Percentiles rank a stretch among this genome's conserved stretches.
Evolutionary conservation across 2,888 invertebrate genomes (phyloP).

Genomic region (Xestia c-nigrum): DNA sequence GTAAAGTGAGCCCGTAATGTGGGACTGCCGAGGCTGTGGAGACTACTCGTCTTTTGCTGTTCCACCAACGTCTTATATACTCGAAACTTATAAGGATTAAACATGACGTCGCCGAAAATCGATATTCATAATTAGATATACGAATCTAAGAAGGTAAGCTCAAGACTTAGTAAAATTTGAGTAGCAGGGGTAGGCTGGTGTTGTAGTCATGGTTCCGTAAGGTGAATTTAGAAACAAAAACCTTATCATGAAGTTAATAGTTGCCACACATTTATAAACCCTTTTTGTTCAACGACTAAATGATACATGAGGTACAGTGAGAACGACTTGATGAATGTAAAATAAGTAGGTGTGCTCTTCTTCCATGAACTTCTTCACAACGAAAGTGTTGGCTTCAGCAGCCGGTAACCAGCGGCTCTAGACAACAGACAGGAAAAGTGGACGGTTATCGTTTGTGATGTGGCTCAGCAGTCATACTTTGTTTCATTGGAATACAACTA

Average conservation of each 20-base stretch:
- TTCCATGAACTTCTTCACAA: neutral
- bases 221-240: neutral
- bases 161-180: slow-evolving; percentile 71
- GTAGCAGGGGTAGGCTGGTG: slow-evolving; percentile 40
- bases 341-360: neutral
- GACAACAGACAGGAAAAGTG: neutral
- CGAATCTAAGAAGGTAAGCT: slow-evolving; percentile 84
- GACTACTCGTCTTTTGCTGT: slow-evolving; percentile 82
- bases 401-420: neutral
- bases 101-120: slow-evolving; percentile 82
- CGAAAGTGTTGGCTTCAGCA: neutral
- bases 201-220: slow-evolving; percentile 38
- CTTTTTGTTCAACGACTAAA: neutral
- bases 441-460: neutral
- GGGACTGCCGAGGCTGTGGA: slow-evolving; percentile 84
- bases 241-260: neutral
- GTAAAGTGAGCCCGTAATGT: slow-evolving; percentile 80
- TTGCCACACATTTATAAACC: neutral
- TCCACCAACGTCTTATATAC: slow-evolving; percentile 82
- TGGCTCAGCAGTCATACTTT: neutral
- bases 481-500: neutral
- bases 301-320: too few species aligned
- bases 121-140: slow-evolving; percentile 89
- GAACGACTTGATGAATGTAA: neutral
- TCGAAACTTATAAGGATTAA: slow-evolving; percentile 78